Base-by-base conservation (phyloP, 2,888 invertebrate species). In the Cephus pygmeus region DNA sequence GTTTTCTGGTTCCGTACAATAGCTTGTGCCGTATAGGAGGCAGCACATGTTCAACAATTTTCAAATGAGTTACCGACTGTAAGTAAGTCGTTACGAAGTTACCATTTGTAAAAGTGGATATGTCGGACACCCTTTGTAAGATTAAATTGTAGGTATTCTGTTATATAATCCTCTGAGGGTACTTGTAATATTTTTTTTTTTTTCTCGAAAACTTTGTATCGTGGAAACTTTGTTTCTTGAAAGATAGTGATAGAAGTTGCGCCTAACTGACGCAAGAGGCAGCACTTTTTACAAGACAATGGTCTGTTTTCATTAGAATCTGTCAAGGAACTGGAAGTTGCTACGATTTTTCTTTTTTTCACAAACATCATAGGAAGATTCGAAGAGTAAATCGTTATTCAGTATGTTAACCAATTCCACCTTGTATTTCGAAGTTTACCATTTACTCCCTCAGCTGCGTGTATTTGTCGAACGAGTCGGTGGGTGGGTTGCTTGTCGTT, bases 381-480 rank as follows among this genome's bases (percentile, higher is more conserved):
- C 9, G 23, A 56, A 56, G 15, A 23, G 56, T 23, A 36, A 36
- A 36, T 36, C 36, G 36, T 36, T 23, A 56, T 9, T 23, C 23
- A 23, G 71, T 15, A 71, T 23, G 31, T 71, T 71, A 31, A 34
- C 71, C 33, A 71, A 23, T 71, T 31, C 12, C 31, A 34, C 71
- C 33, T 69, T 69, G 23, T 40, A 68, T 68, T 77, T 77, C 34
- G 40, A 76, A 81, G 79, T 81, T 81, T 84, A 79, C 81, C 77
- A 80, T 80, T 80, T 84, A 82, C 83, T 85, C 84, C 82, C 82
- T 84, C 79, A 84, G 80, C 83, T 73, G 80, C 78, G 81, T 84
- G 79, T 85, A 85, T 85, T 85, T 85, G 83, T 81, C 77, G 81
- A 84, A 79, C 83, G 77, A 80, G 78, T 82, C 81, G 77, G 73